A percentile compares a stretch with the other conserved stretches of the same genome.
Evolutionary conservation across 92 coral and sea anemone genomes (phyloP).

Genomic region (Nematostella vectensis): DNA sequence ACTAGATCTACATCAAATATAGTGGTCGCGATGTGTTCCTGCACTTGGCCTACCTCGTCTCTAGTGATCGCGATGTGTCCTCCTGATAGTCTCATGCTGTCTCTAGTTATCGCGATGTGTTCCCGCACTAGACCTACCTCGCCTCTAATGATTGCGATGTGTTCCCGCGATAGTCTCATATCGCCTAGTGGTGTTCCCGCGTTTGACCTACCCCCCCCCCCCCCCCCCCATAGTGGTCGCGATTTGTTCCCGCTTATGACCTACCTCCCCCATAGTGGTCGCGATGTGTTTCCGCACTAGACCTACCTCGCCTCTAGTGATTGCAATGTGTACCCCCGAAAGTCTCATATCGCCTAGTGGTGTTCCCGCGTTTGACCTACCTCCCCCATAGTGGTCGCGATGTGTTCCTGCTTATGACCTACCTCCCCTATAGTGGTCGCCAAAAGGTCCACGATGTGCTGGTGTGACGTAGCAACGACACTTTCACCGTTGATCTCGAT

Average conservation of each 20-base stretch:
- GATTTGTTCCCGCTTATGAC: neutral
- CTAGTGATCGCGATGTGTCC: neutral
- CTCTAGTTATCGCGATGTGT: no score
- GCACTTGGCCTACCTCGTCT: no score
- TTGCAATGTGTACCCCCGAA: neutral
- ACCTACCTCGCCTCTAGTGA: neutral
- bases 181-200: no score
- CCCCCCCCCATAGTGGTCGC: neutral
- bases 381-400: neutral
- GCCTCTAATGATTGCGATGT: neutral
- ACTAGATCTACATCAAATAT: neutral
- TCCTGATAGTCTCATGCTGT: neutral
- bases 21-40: no score
- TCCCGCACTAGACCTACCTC: no score
- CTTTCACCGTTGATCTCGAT: slow-evolving; percentile 95
- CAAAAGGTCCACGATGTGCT: slow-evolving; percentile 83
- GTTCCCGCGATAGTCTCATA: neutral
- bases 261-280: neutral
- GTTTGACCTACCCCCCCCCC: neutral
- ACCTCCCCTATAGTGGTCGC: slow-evolving; percentile 98
- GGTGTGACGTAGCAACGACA: slow-evolving; percentile 97
- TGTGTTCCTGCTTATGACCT: slow-evolving; percentile 1
- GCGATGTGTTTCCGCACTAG: neutral
- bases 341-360: neutral
- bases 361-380: neutral